Evolutionary conservation across 2,888 invertebrate species (phyloP).

Genomic region (Microchrysa polita): DNA sequence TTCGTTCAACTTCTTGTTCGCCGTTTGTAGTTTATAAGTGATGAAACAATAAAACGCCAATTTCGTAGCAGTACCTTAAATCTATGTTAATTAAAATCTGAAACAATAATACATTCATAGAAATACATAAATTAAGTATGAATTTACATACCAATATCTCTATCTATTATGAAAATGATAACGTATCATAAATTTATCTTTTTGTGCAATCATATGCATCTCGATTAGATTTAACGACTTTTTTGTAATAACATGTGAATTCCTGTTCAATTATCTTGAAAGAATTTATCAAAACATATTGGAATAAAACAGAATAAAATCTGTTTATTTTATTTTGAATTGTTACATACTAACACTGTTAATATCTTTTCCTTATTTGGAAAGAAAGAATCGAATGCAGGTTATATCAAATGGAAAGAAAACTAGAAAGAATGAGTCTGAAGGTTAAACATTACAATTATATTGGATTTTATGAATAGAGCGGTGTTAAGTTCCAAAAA

Average conservation of each 20-base stretch:
- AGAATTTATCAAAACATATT: not conserved
- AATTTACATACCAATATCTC: constrained; percentile 8
- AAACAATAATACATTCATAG: constrained; percentile 14
- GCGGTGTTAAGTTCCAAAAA: constrained; percentile 27
- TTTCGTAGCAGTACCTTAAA: constrained; percentile 35
- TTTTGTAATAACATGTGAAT: too few species aligned
- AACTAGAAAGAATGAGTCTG: too few species aligned
- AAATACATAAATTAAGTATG: constrained; percentile 5
- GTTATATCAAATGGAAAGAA: too few species aligned
- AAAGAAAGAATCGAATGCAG: too few species aligned
- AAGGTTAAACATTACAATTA: too few species aligned
- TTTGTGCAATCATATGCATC: constrained; percentile 18
- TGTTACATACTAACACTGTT: too few species aligned
- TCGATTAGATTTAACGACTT: not conserved
- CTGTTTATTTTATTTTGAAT: too few species aligned
- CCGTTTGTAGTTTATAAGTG: constrained; percentile 27
- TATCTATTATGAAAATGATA: not conserved
- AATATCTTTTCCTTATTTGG: too few species aligned
- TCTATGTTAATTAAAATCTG: constrained; percentile 18
- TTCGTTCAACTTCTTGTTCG: not conserved
- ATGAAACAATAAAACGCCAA: constrained; percentile 44
- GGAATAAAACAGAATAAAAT: not conserved
- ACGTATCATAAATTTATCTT: constrained; percentile 30
- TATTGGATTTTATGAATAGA: not conserved
- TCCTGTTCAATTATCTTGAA: constrained; percentile 33